Conservation (phyloP, 2,113 vertebrate genomes). For the Pluvianellus socialis region DNA sequence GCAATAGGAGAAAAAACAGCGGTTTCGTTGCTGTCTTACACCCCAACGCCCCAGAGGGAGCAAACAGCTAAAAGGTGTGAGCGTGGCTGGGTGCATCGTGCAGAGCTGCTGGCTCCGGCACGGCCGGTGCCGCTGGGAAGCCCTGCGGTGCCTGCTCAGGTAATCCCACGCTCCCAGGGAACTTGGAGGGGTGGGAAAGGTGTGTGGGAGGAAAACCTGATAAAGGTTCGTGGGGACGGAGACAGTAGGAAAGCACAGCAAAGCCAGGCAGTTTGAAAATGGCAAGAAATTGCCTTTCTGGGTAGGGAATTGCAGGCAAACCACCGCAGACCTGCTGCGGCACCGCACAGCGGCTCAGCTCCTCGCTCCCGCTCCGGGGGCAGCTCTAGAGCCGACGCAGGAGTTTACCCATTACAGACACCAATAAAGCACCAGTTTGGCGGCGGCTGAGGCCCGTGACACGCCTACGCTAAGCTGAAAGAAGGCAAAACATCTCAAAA, state of each 20-base stretch:
- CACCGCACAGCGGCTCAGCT: background rate
- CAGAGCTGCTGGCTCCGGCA: background rate
- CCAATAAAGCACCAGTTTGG: background rate
- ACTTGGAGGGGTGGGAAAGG: no score
- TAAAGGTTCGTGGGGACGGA: background rate
- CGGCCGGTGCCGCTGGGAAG: background rate
- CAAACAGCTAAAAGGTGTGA: background rate
- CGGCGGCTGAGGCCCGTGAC: background rate
- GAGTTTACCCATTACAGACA: background rate
- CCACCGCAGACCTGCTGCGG: background rate
- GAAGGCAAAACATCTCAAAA: background rate
- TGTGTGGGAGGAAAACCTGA: rapidly evolving
- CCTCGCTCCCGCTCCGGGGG: background rate
- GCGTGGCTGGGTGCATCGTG: background rate
- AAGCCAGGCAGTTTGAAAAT: background rate
- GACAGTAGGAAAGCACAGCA: background rate
- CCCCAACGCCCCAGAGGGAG: rapidly evolving
- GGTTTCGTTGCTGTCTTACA: background rate
- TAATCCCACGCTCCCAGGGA: background rate
- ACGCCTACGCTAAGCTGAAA: rapidly evolving
- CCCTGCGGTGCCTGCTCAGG: background rate
- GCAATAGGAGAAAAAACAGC: background rate
- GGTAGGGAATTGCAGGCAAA: background rate
- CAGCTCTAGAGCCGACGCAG: background rate
- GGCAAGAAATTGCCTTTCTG: background rate